These are phyloP conservation scores for Rhinichthys klamathensis DNA, from an alignment of 2,113 vertebrate species.

Conservation along the genomic window DNA sequence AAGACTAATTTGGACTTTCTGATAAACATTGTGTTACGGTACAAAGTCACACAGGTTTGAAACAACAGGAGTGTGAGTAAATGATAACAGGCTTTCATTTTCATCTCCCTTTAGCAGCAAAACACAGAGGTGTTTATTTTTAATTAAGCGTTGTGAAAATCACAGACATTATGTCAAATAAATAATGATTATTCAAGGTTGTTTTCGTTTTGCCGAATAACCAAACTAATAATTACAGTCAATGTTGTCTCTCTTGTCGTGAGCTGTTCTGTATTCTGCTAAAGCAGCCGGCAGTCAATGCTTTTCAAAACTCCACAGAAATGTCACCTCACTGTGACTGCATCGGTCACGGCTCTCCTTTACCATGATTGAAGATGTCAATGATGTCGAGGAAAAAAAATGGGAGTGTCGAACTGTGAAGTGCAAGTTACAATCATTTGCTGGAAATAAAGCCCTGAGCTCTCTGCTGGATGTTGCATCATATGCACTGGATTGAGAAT, in stretches of 20 bases:
- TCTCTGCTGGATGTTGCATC: not conserved
- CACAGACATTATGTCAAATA: slow-evolving; percentile 18
- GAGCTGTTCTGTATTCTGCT: slow-evolving; percentile 3
- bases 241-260: not conserved
- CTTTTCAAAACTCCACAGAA: not conserved
- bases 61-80: not conserved
- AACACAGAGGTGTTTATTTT: not conserved
- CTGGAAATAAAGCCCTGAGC: slow-evolving; percentile 25
- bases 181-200: not conserved
- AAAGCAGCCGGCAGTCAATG: not conserved
- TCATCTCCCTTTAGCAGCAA: not conserved
- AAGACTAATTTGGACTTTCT: not conserved
- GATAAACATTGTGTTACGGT: not conserved
- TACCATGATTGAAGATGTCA: slow-evolving; percentile 35
- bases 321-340: not conserved
- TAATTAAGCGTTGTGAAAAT: slow-evolving; percentile 12
- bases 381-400: slow-evolving; percentile 20
- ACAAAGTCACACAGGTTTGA: not conserved
- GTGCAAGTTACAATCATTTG: slow-evolving; percentile 16
- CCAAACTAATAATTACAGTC: slow-evolving; percentile 14
- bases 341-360: slow-evolving; percentile 16
- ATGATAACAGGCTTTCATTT: slow-evolving; percentile 10
- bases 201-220: not conserved
- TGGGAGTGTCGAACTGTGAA: slow-evolving; percentile 17
- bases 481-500: slow-evolving; percentile 5